These are phyloP conservation scores for Pseudoips prasinana DNA, from an alignment of 2,888 invertebrate species.

Conservation along the genomic window DNA sequence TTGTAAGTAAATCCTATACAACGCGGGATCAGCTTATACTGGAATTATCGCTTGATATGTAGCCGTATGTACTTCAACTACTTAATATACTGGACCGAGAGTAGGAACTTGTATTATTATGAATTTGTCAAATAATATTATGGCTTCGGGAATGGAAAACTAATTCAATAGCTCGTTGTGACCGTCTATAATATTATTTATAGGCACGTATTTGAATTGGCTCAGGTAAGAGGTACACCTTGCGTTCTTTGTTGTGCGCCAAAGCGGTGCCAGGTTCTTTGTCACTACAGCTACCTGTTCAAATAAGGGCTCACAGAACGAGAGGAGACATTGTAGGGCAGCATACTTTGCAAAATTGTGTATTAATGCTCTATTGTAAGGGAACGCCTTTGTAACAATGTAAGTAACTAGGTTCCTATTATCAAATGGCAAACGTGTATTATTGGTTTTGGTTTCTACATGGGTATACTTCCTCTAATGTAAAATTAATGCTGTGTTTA, in stretches of 20 bases:
- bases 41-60: no score
- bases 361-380: constrained; percentile 19
- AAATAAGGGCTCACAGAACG: constrained; percentile 25
- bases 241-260: constrained; percentile 31
- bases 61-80: no score
- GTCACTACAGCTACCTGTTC: constrained; percentile 32
- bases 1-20: no score
- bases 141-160: neutral
- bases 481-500: neutral
- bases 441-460: no score
- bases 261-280: constrained; percentile 27
- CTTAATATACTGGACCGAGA: no score
- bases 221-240: constrained; percentile 36
- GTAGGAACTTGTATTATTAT: no score
- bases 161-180: constrained; percentile 8
- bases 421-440: constrained; percentile 10
- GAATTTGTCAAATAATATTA: neutral
- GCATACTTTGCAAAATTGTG: constrained; percentile 22
- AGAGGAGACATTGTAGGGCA: constrained; percentile 25
- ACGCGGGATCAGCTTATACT: no score
- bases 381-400: constrained; percentile 13
- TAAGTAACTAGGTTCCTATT: neutral
- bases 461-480: no score
- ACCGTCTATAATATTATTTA: constrained; percentile 25
- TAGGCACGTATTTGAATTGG: constrained; percentile 20